Base-by-base conservation (phyloP, 2,113 vertebrate species). In the Fulmarus glacialis region DNA sequence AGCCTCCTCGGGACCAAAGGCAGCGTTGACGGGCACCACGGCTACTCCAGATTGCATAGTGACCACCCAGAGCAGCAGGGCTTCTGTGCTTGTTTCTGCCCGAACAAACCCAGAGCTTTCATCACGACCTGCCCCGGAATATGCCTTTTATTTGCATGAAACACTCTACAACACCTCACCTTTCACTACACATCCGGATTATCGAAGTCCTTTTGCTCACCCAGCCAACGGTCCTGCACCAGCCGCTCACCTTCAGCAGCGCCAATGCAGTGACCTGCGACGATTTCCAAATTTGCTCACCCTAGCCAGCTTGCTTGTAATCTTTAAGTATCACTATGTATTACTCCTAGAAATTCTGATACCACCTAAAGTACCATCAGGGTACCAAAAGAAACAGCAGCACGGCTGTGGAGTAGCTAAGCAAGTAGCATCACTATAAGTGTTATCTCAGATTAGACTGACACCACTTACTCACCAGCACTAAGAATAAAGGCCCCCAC, bases 11-110 rank as follows among this genome's bases (percentile, higher is more conserved):
- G 12, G 15, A 63, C 36, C 9, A 0, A 87, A 47, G 29, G 38
- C 56, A 47, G 43, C 1, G 0, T 5, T 5, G 1, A 30, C 1
- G 0, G 5, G 12, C 10, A 11, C 15, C 59, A 27, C 0, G 0
- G 50, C 38, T 19, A 8, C 38, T 34, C 16, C 45, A 38, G 14
- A 19, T 3, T 12, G 52, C 19, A 7, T 0, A 66, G 27, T 5
- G 34, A 74, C 32, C 52, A 43, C 42, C 15, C 38, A 68, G 27
- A 53, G 43, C 38, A 34, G 11, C 8, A 30, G 26, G 12, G 50
- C 36, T 80, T 55, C 8, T 3, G 20, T 45, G 1, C 0, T 24
- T 3, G 1, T 6, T 89, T 56, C 40, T 77, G 36, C 43, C 9
- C 9, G 0, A 48, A 30, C 20, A 23, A 63, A 72, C 8, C 12